Evolutionary conservation across 1,140 invertebrate genomes (phyloP).

Genomic region (Neodiprion virginianus): DNA sequence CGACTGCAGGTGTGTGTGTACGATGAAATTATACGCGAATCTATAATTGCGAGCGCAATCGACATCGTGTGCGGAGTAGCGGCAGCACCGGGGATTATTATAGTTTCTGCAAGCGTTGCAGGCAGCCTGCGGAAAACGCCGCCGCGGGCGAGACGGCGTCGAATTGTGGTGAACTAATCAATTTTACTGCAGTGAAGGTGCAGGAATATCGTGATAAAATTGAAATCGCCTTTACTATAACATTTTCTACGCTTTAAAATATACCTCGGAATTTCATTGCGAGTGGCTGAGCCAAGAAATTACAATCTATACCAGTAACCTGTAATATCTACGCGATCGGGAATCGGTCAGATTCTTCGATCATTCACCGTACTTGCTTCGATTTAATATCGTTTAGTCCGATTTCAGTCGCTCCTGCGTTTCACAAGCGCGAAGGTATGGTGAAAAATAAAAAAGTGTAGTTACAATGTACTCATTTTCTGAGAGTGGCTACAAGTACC

Average conservation of each 20-base stretch:
- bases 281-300: not conserved
- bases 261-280: not conserved
- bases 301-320: not conserved
- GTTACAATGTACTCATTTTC: too few species aligned
- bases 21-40: not conserved
- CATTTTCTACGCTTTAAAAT: not conserved
- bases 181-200: not conserved
- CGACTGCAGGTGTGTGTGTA: not conserved
- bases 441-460: too few species aligned
- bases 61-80: too few species aligned
- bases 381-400: too few species aligned
- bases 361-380: too few species aligned
- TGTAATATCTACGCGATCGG: too few species aligned
- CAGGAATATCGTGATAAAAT: not conserved
- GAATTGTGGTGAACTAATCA: constrained; percentile 7
- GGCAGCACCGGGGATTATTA: not conserved
- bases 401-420: too few species aligned
- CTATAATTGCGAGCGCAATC: not conserved
- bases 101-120: not conserved
- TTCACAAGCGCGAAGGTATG: too few species aligned
- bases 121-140: too few species aligned
- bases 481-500: too few species aligned
- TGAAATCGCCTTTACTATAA: not conserved
- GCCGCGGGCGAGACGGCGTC: not conserved
- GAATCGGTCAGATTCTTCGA: too few species aligned